These are phyloP conservation scores for Apodemia zela DNA, from an alignment of 2,888 invertebrate species.

Conservation along the genomic window DNA sequence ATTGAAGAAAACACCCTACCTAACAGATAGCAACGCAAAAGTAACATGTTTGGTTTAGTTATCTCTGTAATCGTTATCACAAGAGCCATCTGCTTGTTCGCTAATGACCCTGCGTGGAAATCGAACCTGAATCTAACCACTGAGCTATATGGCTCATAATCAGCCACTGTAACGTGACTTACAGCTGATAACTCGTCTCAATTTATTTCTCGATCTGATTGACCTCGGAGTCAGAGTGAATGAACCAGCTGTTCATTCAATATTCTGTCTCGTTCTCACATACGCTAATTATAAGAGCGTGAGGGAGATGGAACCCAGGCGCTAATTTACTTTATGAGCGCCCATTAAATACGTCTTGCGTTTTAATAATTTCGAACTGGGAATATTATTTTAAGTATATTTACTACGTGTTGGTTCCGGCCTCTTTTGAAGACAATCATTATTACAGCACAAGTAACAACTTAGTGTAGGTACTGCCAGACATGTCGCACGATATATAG, in stretches of 20 bases:
- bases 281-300: neutral
- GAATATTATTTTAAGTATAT: conserved; percentile 1
- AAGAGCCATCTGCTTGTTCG: too few relatives aligned
- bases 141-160: neutral
- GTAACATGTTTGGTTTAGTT: too few relatives aligned
- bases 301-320: conserved; percentile 1
- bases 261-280: conserved; percentile 14
- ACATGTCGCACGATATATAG: too few relatives aligned
- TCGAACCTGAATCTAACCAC: conserved; percentile 2
- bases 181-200: conserved; percentile 36
- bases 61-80: too few relatives aligned
- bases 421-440: too few relatives aligned
- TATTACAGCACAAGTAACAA: too few relatives aligned
- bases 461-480: too few relatives aligned
- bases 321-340: conserved; percentile 22
- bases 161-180: neutral
- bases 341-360: conserved; percentile 15
- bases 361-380: neutral
- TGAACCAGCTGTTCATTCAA: conserved; percentile 56
- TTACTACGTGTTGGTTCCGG: neutral
- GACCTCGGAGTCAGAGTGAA: conserved; percentile 64
- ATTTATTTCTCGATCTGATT: conserved; percentile 61
- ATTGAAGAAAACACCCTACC: too few relatives aligned
- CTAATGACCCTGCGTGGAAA: neutral
- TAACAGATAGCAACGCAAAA: too few relatives aligned